Evolutionary conservation across 2,797 vertebrate species (phyloP).

Genomic region (Liasis olivaceus): DNA sequence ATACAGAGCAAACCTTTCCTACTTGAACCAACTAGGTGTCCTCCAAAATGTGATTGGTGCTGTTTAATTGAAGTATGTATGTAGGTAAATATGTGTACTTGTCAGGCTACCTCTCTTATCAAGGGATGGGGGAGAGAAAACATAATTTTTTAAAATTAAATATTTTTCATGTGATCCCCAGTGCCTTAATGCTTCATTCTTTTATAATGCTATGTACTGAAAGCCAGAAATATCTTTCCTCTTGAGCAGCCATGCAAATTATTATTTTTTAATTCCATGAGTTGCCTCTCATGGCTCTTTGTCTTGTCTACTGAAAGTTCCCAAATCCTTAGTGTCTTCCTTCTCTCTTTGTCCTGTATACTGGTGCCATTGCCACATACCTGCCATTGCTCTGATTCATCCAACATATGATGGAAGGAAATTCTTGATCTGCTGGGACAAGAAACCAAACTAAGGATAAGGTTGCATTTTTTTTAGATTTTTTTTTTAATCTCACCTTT

Average conservation of each 20-base stretch:
- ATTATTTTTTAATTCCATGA: neutral
- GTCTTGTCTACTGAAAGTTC: neutral
- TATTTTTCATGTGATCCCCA: slow-evolving; percentile 31
- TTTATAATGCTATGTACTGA: neutral
- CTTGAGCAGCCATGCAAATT: neutral
- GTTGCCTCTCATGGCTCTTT: neutral
- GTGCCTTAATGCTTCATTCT: neutral
- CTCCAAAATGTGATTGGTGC: slow-evolving; percentile 27
- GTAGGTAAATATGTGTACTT: neutral
- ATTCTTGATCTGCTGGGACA: no score
- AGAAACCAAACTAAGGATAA: no score
- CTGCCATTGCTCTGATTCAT: neutral
- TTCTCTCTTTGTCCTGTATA: neutral
- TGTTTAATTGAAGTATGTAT: neutral
- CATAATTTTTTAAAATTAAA: slow-evolving; percentile 30
- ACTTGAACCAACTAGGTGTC: neutral
- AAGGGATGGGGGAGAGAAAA: neutral
- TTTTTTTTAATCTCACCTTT: no score
- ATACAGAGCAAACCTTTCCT: neutral
- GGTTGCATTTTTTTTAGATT: no score
- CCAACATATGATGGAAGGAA: neutral
- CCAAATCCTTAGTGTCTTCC: neutral
- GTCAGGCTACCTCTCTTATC: slow-evolving; percentile 13
- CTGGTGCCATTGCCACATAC: neutral
- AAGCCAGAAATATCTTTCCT: neutral